These are phyloP conservation scores for Gephyroberyx darwinii DNA, from an alignment of 2,797 vertebrate species.

Conservation along the genomic window DNA sequence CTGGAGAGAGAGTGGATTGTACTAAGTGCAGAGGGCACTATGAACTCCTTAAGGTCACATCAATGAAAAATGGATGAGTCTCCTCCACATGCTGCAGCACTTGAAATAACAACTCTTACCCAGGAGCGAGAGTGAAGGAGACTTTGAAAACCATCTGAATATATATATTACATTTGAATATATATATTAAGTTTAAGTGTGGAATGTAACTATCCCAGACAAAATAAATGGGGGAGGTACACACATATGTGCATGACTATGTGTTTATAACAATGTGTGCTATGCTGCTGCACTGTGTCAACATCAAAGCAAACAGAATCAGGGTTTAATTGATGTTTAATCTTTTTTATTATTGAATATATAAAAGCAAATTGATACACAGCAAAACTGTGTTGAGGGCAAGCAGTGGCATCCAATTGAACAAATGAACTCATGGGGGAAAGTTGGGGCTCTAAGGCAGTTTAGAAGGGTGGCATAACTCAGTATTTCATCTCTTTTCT, in stretches of 20 bases:
- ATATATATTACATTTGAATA: not conserved
- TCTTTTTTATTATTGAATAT: conserved; percentile 73
- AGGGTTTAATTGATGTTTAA: conserved; percentile 36
- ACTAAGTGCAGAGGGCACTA: conserved; percentile 24
- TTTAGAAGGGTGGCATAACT: conserved; percentile 70
- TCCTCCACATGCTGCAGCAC: conserved; percentile 26
- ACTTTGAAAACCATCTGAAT: not conserved
- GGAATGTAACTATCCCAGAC: too few species aligned
- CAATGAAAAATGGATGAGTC: conserved; percentile 44
- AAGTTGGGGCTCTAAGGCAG: conserved; percentile 54
- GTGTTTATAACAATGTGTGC: too few species aligned
- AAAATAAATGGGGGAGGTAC: too few species aligned
- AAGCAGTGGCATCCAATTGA: conserved; percentile 75
- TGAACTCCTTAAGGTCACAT: conserved; percentile 32
- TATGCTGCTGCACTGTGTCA: not conserved
- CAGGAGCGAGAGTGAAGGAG: not conserved
- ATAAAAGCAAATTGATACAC: conserved; percentile 79
- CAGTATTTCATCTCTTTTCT: conserved; percentile 36
- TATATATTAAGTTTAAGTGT: too few species aligned
- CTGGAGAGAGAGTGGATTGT: conserved; percentile 35
- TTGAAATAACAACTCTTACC: conserved; percentile 22
- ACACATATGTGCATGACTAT: too few species aligned
- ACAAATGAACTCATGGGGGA: conserved; percentile 69
- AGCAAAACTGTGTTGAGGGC: conserved; percentile 79
- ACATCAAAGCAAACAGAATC: conserved; percentile 29